phyloP scores from a whole-genome alignment of 2,113 vertebrate genomes.

The Sporophila hypoxantha region DNA sequence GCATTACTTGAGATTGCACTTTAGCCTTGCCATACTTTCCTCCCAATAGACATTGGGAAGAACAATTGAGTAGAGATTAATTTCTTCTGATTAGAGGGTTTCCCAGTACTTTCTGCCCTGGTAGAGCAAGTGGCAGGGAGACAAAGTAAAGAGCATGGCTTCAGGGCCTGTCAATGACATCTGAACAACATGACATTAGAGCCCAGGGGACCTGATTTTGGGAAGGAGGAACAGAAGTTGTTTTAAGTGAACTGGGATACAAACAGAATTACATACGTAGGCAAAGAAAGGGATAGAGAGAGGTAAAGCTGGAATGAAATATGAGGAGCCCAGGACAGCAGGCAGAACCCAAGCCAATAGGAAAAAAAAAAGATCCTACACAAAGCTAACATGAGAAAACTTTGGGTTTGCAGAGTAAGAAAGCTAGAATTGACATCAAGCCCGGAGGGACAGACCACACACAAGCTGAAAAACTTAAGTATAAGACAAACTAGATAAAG shows the following conservation, averaged over 20 bases:
- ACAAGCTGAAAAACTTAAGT: not conserved
- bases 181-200: rapidly evolving
- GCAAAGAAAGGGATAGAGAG: not conserved
- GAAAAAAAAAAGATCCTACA: not conserved
- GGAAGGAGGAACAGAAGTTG: not conserved
- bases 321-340: not conserved
- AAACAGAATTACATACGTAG: not conserved
- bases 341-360: not conserved
- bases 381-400: not conserved
- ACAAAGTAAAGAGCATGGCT: not conserved
- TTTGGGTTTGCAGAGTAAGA: not conserved
- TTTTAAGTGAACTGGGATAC: not conserved
- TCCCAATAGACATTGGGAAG: not conserved
- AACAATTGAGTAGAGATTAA: not conserved
- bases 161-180: not conserved
- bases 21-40: not conserved
- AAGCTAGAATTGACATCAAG: not conserved
- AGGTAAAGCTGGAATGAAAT: not conserved
- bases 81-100: not conserved
- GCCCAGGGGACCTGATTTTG: not conserved
- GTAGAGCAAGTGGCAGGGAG: not conserved
- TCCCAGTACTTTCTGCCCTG: not conserved
- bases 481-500: not conserved
- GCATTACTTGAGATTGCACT: not conserved
- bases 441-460: not conserved